Conservation (phyloP, 2,888 invertebrate species). For the Melanophora roralis region DNA sequence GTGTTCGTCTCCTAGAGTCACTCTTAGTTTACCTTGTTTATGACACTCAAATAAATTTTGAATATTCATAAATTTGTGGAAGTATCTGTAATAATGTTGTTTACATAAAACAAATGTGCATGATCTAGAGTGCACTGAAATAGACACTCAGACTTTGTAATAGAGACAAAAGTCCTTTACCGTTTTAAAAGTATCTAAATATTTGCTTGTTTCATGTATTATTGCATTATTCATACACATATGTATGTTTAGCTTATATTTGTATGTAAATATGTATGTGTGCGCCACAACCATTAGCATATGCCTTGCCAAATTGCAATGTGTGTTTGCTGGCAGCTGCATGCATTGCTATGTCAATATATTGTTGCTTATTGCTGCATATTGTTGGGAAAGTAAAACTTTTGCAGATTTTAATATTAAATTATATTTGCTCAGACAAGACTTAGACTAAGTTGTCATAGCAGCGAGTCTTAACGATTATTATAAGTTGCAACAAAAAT, state of each 20-base stretch:
- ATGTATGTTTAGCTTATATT: no score
- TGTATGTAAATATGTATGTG: no score
- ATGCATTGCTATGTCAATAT: not conserved
- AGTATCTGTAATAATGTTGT: not conserved
- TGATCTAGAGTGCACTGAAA: not conserved
- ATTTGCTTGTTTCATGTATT: no score
- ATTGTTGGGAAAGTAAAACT: not conserved
- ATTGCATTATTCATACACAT: no score
- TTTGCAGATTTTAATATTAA: not conserved
- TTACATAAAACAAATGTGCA: not conserved
- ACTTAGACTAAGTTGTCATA: no score
- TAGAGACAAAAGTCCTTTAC: not conserved
- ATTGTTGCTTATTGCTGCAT: not conserved
- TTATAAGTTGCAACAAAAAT: not conserved
- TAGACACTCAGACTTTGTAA: not conserved
- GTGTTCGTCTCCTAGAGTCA: no score
- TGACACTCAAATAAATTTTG: not conserved
- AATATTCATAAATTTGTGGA: conserved; percentile 20
- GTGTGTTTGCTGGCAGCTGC: not conserved
- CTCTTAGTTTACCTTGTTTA: no score
- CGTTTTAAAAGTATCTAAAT: no score
- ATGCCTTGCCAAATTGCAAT: not conserved
- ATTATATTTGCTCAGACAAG: not conserved
- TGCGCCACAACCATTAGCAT: not conserved
- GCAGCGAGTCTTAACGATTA: not conserved